Evolutionary conservation across 2,113 vertebrate species (phyloP).

Genomic region (Notarius quadriscutis): DNA sequence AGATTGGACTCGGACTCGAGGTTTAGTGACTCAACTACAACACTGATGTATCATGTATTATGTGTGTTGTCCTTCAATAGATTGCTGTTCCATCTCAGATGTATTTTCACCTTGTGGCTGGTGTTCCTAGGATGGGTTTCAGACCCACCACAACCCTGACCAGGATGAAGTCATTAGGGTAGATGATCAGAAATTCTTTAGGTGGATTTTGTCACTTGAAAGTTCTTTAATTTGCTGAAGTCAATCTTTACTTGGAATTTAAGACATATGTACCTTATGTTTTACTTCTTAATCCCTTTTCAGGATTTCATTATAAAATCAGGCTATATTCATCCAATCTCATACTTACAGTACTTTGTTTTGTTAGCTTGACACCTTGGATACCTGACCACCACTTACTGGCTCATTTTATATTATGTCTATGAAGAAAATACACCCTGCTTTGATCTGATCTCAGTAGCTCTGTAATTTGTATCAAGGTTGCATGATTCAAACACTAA

Average conservation of each 20-base stretch:
- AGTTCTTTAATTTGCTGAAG: background rate
- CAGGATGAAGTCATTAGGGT: background rate
- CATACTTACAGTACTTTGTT: slow-evolving; percentile 1
- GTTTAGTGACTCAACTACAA: too few species aligned
- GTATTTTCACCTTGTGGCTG: background rate
- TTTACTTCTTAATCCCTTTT: background rate
- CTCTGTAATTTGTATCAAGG: slow-evolving; percentile 23
- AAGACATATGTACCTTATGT: background rate
- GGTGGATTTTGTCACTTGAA: background rate
- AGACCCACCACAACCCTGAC: background rate
- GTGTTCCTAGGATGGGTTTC: background rate
- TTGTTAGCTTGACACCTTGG: background rate
- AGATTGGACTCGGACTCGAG: too few species aligned
- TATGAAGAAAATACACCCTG: slow-evolving; percentile 2
- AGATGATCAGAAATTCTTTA: background rate
- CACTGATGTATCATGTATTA: background rate
- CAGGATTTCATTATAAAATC: background rate
- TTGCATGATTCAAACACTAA: background rate
- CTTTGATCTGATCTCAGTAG: slow-evolving; percentile 8
- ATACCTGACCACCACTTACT: slow-evolving; percentile 2
- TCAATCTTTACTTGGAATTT: background rate
- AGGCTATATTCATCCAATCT: background rate
- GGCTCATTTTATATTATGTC: slow-evolving; percentile 9
- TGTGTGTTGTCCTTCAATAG: background rate
- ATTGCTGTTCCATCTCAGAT: background rate